Percentiles rank a stretch among this genome's conserved stretches.
Conservation (phyloP, 23 tunicate genomes). For the Halocynthia aurantium region DNA sequence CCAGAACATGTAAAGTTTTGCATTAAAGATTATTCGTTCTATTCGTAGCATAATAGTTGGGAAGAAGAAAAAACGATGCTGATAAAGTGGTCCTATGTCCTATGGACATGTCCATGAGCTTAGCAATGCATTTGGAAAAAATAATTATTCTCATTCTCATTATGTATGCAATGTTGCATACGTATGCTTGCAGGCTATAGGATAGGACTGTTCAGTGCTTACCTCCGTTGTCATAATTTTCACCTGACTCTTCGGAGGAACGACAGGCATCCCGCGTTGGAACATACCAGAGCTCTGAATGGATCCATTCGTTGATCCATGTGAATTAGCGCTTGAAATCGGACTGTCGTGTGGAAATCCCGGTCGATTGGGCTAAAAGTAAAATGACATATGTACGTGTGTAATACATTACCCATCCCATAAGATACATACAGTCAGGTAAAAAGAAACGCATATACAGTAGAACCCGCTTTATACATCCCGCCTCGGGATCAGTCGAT, state of each 20-base stretch:
- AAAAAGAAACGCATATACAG: no score
- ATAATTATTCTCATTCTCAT: neutral
- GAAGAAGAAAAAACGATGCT: no score
- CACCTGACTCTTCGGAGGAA: constrained; percentile 56
- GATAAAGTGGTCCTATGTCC: neutral
- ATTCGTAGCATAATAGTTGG: no score
- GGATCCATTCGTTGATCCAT: constrained; percentile 43
- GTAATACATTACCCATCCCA: no score
- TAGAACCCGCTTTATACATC: no score
- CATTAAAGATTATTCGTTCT: no score
- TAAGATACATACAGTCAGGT: no score
- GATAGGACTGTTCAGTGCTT: neutral
- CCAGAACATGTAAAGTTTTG: no score
- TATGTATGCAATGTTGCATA: neutral
- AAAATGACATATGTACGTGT: no score
- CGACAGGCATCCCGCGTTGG: constrained; percentile 30
- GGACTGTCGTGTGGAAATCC: constrained; percentile 41
- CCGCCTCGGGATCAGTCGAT: no score
- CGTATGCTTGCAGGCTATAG: neutral
- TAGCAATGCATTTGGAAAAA: neutral
- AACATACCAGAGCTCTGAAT: constrained; percentile 9
- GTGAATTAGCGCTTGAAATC: constrained; percentile 30
- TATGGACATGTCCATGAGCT: neutral
- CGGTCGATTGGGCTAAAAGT: constrained; percentile 67
- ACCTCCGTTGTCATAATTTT: constrained; percentile 85